phyloP scores from a whole-genome alignment of 2,113 vertebrate genomes.

The Bubalus kerabau region DNA sequence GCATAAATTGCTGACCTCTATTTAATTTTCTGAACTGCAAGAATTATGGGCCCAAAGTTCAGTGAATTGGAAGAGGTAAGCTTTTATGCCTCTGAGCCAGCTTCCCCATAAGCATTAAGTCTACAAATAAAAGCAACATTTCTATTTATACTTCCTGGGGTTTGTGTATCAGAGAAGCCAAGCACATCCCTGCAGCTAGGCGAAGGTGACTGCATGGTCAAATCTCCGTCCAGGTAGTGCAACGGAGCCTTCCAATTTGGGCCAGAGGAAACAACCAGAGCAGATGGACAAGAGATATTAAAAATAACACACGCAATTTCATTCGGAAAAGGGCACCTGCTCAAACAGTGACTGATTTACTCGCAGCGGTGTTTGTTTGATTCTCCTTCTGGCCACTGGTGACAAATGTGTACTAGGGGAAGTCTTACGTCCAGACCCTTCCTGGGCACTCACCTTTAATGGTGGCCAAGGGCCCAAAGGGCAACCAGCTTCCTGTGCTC shows the following conservation, averaged over 20 bases:
- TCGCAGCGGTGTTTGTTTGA: slow-evolving; percentile 57
- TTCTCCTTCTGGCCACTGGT: slow-evolving; percentile 6
- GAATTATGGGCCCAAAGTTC: slow-evolving; percentile 72
- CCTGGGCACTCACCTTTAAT: slow-evolving; percentile 11
- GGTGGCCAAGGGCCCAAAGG: not conserved
- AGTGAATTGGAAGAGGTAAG: slow-evolving; percentile 73
- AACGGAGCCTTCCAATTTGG: not conserved
- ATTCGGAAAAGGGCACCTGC: slow-evolving; percentile 67
- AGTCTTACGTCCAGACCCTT: slow-evolving; percentile 13
- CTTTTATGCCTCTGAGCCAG: slow-evolving; percentile 73
- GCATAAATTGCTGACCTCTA: slow-evolving; percentile 70
- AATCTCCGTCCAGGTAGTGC: slow-evolving; percentile 46
- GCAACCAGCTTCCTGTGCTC: not conserved
- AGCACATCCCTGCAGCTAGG: slow-evolving; percentile 7
- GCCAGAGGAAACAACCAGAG: slow-evolving; percentile 60
- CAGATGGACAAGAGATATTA: slow-evolving; percentile 69
- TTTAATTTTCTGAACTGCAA: slow-evolving; percentile 75
- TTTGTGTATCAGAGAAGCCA: slow-evolving; percentile 60
- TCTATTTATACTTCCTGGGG: slow-evolving; percentile 72
- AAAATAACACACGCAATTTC: slow-evolving; percentile 64
- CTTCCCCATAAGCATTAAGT: slow-evolving; percentile 67
- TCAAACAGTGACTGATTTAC: slow-evolving; percentile 60
- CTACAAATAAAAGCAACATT: slow-evolving; percentile 72
- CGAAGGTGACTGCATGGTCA: slow-evolving; percentile 68
- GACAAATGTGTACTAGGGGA: slow-evolving; percentile 28